Evolutionary conservation across 2,888 invertebrate species (phyloP), one percentile per base, ranked within the genome.

Genomic region (Lomographa bimaculata): DNA sequence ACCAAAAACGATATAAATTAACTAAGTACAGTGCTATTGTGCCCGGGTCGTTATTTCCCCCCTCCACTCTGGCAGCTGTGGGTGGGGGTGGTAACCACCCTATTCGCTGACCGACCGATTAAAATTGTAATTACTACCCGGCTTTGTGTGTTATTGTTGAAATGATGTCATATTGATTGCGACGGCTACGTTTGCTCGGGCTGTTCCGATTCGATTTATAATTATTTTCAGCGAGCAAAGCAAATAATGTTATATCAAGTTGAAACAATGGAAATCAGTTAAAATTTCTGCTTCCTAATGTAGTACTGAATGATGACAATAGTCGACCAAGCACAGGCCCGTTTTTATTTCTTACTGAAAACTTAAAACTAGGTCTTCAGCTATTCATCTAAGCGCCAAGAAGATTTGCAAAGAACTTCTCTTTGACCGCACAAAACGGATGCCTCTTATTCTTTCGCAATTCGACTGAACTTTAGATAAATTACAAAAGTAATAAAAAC

Each of bases 111-210:
- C 82, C 80, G 75, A 76, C 79, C 80, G 74, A 82, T 83, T 85
- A 83, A 83, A 85, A 80, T 79, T 71, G 76, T 83, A 83, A 85
- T 85, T 81, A 81, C 74, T 71, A 60, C 63, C 69, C 64, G 69
- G 71, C 76, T 75, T 71, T 75, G 73, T 71, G 72, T 80, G 69
- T 78, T 79, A 78, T 78, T 79, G 76, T 69, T 67, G 60, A 71
- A 81, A 74, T 74, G 57, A 74, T 72, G 69, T 70, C 68, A 60
- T 74, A 74, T 82, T 70, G 79, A 79, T 79, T 76, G 64, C 70
- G 48, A 29, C 26, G 41, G 45, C 43, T 20, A 18, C 11, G 27
- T 28, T 27, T 30, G 23, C 29, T 40, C 23, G 14, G 18, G 20
- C 34, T 16, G 1, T 11, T 26, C 2, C 14, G 14, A 3, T 14